Evolutionary conservation across 2,888 invertebrate species (phyloP), one percentile per base, ranked within the genome.

Genomic region (Diogma glabrata): DNA sequence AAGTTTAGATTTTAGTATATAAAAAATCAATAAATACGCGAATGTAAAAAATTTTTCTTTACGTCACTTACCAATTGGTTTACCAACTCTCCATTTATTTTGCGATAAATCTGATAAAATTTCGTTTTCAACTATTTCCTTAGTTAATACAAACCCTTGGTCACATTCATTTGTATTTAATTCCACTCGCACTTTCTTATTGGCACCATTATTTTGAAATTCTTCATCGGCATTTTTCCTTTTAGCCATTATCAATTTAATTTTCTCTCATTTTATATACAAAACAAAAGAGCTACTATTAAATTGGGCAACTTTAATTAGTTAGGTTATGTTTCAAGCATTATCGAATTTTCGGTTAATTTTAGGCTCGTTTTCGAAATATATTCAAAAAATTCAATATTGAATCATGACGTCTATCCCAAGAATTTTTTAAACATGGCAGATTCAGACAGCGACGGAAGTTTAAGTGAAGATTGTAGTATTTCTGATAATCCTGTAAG

Each of bases 81-180:
- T 81, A 1, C 94, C 94, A 52, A 95, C 73, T 59, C 79, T 81
- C 95, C 95, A 96, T 64, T 84, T 77, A 62, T 86, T 87, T 59
- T 84, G 82, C 23, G 77, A 76, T 43, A 88, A 74, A 72, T 94
- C 94, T 49, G 79, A 81, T 53, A 95, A 72, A 50, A 91, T 74
- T 62, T 87, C 84, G 1, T 91, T 92, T 59, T 70, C 67, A n/a
- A 70, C 69, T 8, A 70, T 57, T 10, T 67, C 69, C n/a, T 65
- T 67, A 16, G 76, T 72, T 6, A 77, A 69, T 19, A 78, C 63
- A 26, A 77, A 78, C 10, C 67, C 65, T 38, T 68, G 68, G 8
- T 16, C 46, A 24, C 4, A 22, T 10, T 46, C 46, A 24, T 24
- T 46, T 16, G 16, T 17, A 26, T 46, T 46, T 46, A 24, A 24